Conservation (phyloP, 2,113 vertebrate species). For the Sterna hirundo region DNA sequence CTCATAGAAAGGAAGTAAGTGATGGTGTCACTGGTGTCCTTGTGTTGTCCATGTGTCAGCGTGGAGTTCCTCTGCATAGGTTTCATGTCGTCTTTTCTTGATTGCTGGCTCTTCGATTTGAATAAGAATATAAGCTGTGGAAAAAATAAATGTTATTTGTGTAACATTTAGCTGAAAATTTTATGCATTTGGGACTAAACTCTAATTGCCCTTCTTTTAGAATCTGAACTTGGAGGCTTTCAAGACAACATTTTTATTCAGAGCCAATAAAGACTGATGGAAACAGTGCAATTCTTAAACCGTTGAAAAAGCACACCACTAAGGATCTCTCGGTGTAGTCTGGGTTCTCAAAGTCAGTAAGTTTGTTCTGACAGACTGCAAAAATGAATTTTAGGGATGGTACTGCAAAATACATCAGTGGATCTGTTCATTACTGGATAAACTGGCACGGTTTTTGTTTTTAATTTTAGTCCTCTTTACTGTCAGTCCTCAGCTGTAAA, state of each 20-base stretch:
- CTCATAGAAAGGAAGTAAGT: background rate
- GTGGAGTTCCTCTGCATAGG: background rate
- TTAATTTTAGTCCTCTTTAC: background rate
- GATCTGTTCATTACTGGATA: background rate
- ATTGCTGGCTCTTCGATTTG: background rate
- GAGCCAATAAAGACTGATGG: background rate
- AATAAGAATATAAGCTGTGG: background rate
- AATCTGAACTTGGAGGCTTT: background rate
- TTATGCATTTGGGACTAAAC: background rate
- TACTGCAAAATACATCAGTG: background rate
- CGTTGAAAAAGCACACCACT: background rate
- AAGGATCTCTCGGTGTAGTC: background rate
- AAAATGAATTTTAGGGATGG: background rate
- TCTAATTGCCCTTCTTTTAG: background rate
- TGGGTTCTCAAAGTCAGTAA: background rate
- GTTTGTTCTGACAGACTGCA: background rate
- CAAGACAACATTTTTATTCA: background rate
- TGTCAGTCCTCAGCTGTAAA: slow-evolving; percentile 6
- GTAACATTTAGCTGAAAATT: background rate
- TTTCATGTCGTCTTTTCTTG: background rate
- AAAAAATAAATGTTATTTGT: background rate
- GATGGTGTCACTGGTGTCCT: background rate
- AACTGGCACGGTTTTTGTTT: background rate
- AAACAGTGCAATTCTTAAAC: background rate
- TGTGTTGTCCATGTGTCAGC: background rate